Evolutionary conservation across 92 coral and sea anemone genomes (phyloP).

Genomic region (Epizoanthus fatuus): DNA sequence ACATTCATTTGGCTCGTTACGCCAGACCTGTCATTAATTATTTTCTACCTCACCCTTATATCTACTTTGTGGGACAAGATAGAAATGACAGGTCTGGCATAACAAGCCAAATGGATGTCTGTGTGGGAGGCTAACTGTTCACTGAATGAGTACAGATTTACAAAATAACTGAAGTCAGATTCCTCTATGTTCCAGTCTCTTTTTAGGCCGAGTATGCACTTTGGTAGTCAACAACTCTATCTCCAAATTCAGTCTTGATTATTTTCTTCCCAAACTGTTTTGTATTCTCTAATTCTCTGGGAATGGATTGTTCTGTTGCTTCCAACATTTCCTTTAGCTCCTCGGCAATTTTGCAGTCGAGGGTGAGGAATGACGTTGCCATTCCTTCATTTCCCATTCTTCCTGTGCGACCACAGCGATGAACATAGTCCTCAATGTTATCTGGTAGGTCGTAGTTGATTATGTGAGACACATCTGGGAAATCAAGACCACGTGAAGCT

Average conservation of each 20-base stretch:
- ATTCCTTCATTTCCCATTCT: conserved; percentile 93
- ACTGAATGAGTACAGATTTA: too few species aligned
- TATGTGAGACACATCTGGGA: conserved; percentile 96
- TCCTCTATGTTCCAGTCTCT: too few species aligned
- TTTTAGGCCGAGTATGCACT: conserved; percentile 15
- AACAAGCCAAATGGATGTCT: too few species aligned
- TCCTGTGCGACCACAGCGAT: conserved; percentile 98
- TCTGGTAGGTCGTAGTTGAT: conserved; percentile 96
- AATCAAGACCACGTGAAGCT: conserved; percentile 97
- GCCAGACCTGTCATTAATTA: too few species aligned
- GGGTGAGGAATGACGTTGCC: conserved; percentile 93
- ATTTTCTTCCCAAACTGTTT: conserved; percentile 96
- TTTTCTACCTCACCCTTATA: too few species aligned
- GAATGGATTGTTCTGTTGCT: conserved; percentile 87
- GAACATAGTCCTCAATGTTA: conserved; percentile 92
- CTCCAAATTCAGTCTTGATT: conserved; percentile 94
- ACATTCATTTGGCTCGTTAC: too few species aligned
- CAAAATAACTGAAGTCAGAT: too few species aligned
- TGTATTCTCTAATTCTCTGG: conserved; percentile 89
- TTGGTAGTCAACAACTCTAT: conserved; percentile 73
- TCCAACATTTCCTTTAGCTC: conserved; percentile 92
- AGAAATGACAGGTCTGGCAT: too few species aligned
- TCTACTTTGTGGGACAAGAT: too few species aligned
- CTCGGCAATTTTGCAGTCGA: conserved; percentile 96
- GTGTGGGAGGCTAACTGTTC: too few species aligned